These are phyloP conservation scores for Cercopithecus diana DNA, from an alignment of 2,797 vertebrate species.

Conservation along the genomic window DNA sequence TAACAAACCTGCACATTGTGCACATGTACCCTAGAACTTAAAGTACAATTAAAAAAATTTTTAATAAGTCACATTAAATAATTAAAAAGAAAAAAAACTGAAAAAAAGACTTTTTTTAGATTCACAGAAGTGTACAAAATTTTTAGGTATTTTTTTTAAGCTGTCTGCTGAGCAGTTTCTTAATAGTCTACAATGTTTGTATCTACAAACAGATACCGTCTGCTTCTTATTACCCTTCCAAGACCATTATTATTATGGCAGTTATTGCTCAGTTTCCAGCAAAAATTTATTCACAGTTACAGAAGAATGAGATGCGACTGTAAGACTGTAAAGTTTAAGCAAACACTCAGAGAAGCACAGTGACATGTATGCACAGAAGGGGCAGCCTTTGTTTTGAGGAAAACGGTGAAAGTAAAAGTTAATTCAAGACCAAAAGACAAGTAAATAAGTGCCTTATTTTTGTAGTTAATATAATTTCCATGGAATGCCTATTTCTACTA, in stretches of 20 bases:
- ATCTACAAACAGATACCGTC: not conserved
- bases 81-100: no score
- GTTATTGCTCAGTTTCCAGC: conserved; percentile 26
- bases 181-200: not conserved
- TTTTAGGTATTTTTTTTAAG: not conserved
- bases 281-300: conserved; percentile 26
- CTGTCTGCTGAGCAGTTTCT: not conserved
- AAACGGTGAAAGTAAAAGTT: conserved; percentile 28
- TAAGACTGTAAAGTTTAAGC: not conserved
- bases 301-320: not conserved
- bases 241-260: not conserved
- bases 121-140: not conserved
- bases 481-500: conserved; percentile 62
- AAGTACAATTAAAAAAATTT: no score
- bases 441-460: conserved; percentile 65
- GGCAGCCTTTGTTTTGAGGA: conserved; percentile 52
- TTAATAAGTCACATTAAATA: no score
- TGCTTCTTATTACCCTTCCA: not conserved
- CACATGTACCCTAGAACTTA: no score
- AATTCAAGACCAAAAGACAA: conserved; percentile 48
- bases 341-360: conserved; percentile 62
- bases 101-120: not conserved
- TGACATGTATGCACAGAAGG: conserved; percentile 12
- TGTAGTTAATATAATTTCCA: conserved; percentile 60
- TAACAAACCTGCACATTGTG: no score